phyloP scores from a whole-genome alignment of 2,888 invertebrate species.

The Leptinotarsa peninsularis region DNA sequence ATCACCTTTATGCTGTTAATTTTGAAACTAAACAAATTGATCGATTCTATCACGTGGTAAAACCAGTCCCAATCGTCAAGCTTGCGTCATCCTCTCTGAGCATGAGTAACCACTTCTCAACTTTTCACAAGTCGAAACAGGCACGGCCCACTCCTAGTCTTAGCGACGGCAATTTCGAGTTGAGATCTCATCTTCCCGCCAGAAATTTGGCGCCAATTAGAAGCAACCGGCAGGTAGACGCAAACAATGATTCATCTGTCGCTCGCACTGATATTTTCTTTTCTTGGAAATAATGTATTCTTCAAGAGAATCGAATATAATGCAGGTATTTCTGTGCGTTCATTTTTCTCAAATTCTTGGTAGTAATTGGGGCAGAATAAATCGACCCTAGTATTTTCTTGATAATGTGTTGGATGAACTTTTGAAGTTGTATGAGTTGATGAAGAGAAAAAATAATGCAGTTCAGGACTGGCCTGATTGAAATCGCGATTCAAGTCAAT shows the following conservation, averaged over 20 bases:
- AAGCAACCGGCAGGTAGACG: constrained; percentile 13
- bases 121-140: constrained; percentile 8
- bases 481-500: no score
- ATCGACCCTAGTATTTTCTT: no score
- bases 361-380: no score
- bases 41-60: no score
- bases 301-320: not conserved
- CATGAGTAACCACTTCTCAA: constrained; percentile 8
- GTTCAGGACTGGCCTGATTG: no score
- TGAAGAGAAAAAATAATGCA: no score
- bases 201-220: constrained; percentile 13
- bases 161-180: not conserved
- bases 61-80: not conserved
- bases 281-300: constrained; percentile 3
- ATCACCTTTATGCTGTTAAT: no score
- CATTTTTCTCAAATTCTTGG: no score
- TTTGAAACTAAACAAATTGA: no score
- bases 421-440: no score
- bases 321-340: not conserved
- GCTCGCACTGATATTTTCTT: not conserved
- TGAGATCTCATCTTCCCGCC: not conserved
- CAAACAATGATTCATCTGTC: constrained; percentile 16
- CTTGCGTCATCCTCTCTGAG: not conserved
- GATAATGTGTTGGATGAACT: no score
- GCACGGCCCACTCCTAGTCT: not conserved